Evolutionary conservation across 2,797 vertebrate species (phyloP), one percentile per base, ranked within the genome.

Genomic region (Enteromius afrohamiltoni): DNA sequence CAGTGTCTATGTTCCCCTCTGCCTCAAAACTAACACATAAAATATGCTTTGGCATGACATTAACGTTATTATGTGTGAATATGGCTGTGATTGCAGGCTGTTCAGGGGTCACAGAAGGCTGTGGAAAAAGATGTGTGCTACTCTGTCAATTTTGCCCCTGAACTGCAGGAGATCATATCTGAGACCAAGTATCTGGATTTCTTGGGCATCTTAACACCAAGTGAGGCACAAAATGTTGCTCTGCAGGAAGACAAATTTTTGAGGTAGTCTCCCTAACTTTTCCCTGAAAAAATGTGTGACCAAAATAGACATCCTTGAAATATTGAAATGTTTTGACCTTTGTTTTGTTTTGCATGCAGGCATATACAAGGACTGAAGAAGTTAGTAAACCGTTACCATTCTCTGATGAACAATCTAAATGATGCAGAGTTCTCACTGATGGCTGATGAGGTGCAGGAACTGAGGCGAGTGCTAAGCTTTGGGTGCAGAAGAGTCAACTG

Each of bases 401-500:
- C 71, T 68, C 89, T 96, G 71, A 86, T 96, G 85, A 92, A 91
- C 65, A 93, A 92, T 9, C 86, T 99, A 86, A 96, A 88, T 6
- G 93, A 96, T 64, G 92, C 94, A 0, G 96, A 97, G 91, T 81
- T 80, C 0, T 4, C 80, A 10, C 95, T 99, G 85, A 92, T 99
- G 69, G 84, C 92, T 1, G 85, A 94, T 11, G 93, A 95, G 0
- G 93, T 97, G 49, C 89, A 93, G 84, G 92, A 91, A 0, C 90
- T 98, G 23, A 84, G 90, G 84, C 90, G 78, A 31, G 91, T 94
- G n/a, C 91, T 99, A 82, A 65, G 90, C 60, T 76, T 90, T 55
- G 98, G 97, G 29, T 94, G 92, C 79, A 96, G 90, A 92, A 93
- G 95, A 82, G 85, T 99, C 31, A 98, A 94, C 69, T 98, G 98